phyloP scores from a whole-genome alignment of 2,113 vertebrate genomes.

The Sapajus apella region DNA sequence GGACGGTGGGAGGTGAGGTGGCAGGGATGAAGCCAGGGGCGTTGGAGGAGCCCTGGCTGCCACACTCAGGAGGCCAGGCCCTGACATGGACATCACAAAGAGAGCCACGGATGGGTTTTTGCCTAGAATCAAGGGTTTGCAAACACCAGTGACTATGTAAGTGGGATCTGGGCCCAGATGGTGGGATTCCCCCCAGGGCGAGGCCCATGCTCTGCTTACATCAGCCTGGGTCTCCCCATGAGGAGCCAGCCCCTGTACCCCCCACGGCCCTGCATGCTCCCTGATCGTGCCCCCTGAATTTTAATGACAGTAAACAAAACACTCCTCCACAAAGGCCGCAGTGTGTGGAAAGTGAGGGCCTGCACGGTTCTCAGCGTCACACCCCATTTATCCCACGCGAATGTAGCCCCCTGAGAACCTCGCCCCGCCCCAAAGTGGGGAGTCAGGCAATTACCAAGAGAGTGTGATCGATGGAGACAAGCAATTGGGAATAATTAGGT shows the following conservation, averaged over 20 bases:
- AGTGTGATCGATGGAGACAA: constrained; percentile 15
- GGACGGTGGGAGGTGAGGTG: accelerated
- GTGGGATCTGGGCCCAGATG: background rate
- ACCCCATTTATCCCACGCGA: constrained; percentile 30
- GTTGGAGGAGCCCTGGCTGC: background rate
- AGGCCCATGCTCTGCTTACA: background rate
- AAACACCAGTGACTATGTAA: background rate
- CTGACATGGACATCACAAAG: accelerated
- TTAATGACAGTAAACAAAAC: constrained; percentile 45
- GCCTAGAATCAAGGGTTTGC: background rate
- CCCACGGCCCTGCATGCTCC: accelerated
- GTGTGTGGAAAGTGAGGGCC: background rate
- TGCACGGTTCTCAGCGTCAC: background rate
- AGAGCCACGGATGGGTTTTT: accelerated
- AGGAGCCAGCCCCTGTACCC: too few species aligned
- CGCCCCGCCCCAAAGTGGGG: background rate
- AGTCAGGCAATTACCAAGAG: background rate
- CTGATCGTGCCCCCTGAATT: background rate
- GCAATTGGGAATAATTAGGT: background rate
- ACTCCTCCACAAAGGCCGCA: constrained; percentile 2
- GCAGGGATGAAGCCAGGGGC: accelerated
- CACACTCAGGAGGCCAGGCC: background rate
- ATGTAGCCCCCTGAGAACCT: background rate
- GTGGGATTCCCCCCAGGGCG: accelerated
- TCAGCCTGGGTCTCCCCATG: accelerated